A percentile compares a stretch with the other conserved stretches of the same genome.
These are phyloP conservation scores for Cossypha dichroa DNA, from an alignment of 2,797 vertebrate species.

Conservation along the genomic window DNA sequence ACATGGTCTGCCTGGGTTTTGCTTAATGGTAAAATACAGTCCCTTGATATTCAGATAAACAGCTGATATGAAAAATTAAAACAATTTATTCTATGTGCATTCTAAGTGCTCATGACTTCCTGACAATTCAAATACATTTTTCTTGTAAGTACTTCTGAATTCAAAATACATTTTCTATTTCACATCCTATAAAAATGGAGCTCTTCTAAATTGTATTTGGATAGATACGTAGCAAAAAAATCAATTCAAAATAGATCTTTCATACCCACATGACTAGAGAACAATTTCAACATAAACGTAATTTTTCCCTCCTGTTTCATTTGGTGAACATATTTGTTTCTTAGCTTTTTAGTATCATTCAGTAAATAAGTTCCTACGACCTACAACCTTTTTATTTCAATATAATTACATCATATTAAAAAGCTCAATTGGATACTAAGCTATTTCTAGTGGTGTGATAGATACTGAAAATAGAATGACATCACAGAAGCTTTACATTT, in stretches of 20 bases:
- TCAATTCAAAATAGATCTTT: not conserved
- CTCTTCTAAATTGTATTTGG: not conserved
- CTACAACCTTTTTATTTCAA: not conserved
- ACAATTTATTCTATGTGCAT: not conserved
- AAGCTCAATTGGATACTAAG: not conserved
- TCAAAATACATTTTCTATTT: not conserved
- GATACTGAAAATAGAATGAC: not conserved
- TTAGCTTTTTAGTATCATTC: not conserved
- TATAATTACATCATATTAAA: not conserved
- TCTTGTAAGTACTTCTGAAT: not conserved
- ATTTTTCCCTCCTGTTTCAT: not conserved
- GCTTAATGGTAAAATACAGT: slow-evolving; percentile 59
- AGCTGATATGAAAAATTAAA: not conserved
- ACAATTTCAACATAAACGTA: not conserved
- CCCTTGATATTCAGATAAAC: not conserved
- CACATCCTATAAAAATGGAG: not conserved
- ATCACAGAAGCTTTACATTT: not conserved
- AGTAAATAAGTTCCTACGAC: not conserved
- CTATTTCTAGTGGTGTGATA: not conserved
- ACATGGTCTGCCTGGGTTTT: slow-evolving; percentile 14
- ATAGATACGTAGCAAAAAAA: not conserved
- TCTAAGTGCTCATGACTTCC: not conserved
- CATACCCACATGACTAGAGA: not conserved
- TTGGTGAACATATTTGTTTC: not conserved
- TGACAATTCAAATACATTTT: not conserved